Conservation (phyloP, 2,888 invertebrate species). For the Amblyjoppa fuscipennis region DNA sequence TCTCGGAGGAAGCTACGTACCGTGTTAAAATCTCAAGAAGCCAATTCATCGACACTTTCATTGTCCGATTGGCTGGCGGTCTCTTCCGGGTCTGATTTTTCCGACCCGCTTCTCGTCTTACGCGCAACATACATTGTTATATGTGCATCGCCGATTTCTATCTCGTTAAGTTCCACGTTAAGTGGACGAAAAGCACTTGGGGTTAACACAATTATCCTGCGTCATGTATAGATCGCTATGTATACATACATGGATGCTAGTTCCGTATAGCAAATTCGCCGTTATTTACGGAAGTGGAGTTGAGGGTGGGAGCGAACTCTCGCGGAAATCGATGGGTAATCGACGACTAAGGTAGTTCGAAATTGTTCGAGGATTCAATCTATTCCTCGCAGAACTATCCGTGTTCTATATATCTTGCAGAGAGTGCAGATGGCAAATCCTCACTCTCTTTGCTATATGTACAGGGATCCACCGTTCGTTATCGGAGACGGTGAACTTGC, state of each 20-base stretch:
- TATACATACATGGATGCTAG: slow-evolving; percentile 2
- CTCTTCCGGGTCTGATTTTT: slow-evolving; percentile 3
- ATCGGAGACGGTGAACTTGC: background rate
- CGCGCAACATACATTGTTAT: background rate
- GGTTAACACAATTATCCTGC: background rate
- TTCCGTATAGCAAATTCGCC: background rate
- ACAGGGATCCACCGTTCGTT: background rate
- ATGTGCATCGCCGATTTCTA: slow-evolving; percentile 21
- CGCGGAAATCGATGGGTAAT: slow-evolving; percentile 60
- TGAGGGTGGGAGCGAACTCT: slow-evolving; percentile 3
- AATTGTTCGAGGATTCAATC: slow-evolving; percentile 68
- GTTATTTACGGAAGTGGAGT: slow-evolving; percentile 20
- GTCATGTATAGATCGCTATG: background rate
- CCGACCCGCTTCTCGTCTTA: background rate
- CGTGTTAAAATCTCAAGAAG: slow-evolving; percentile 4
- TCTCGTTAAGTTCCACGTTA: slow-evolving; percentile 27
- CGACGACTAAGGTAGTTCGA: slow-evolving; percentile 63
- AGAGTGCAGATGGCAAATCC: slow-evolving; percentile 38
- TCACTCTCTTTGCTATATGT: background rate
- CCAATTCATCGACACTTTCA: slow-evolving; percentile 32
- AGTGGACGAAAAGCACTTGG: background rate
- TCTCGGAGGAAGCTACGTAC: background rate
- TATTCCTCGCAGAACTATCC: slow-evolving; percentile 17
- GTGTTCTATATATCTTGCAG: slow-evolving; percentile 11
- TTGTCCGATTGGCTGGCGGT: slow-evolving; percentile 9